Percentiles rank a stretch among this genome's conserved stretches.
These are phyloP conservation scores for Caenorhabditis sp. DNA, from an alignment of 2,888 invertebrate genomes.

Conservation along the genomic window DNA sequence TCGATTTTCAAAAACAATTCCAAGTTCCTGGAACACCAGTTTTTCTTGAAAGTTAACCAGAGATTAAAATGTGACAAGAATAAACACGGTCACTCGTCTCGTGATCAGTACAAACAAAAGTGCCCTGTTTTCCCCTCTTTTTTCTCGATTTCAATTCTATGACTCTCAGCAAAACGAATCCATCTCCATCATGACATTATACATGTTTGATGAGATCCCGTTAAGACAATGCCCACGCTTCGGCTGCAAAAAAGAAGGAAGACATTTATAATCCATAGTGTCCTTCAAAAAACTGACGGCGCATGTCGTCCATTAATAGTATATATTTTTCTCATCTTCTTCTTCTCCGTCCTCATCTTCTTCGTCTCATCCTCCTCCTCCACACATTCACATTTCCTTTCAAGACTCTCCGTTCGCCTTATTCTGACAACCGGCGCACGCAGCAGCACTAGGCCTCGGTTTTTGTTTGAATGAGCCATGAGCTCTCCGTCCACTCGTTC, in stretches of 20 bases:
- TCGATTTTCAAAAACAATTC: no score
- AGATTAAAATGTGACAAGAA: slow-evolving; percentile 28
- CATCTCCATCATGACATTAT: background rate
- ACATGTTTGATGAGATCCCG: background rate
- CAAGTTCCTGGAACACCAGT: background rate
- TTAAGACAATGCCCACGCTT: slow-evolving; percentile 12
- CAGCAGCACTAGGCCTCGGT: background rate
- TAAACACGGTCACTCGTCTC: slow-evolving; percentile 18
- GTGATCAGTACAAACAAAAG: slow-evolving; percentile 17
- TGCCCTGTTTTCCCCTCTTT: background rate
- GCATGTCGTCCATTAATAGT: slow-evolving; percentile 9
- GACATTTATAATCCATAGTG: background rate
- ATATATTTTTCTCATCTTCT: slow-evolving; percentile 3
- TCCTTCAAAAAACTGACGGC: background rate
- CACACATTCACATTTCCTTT: background rate
- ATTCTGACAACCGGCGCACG: slow-evolving; percentile 8
- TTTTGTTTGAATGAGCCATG: slow-evolving; percentile 37
- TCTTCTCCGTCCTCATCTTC: background rate
- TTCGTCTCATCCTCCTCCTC: background rate
- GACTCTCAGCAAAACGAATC: no score
- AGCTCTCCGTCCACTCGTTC: slow-evolving; percentile 34
- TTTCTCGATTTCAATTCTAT: background rate
- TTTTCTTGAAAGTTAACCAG: slow-evolving; percentile 2
- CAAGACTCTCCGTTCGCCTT: background rate
- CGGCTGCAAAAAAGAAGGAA: background rate